Base-by-base conservation (phyloP, 2,113 vertebrate species). In the Jaculus jaculus region DNA sequence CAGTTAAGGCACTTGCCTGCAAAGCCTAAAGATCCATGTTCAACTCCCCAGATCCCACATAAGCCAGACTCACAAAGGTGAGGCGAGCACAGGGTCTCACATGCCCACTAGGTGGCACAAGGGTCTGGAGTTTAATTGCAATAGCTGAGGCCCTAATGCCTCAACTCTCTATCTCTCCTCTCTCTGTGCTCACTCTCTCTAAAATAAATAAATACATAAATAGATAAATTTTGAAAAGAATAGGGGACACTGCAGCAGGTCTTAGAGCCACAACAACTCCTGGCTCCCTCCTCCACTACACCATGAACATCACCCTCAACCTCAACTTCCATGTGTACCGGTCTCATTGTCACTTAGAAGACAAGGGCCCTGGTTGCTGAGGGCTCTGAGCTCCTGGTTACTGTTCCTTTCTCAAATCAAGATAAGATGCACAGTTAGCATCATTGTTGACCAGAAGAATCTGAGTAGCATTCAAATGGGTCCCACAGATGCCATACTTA, bases 401-500 rank as follows among this genome's bases (percentile, higher is more conserved):
- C 60, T 2, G 0, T 34, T 10, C 23, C 23, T 4, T 34, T 84
- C 75, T 71, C 47, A 30, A 18, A 30, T 54, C 58, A 51, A 1
- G 75, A 47, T 10, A 34, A 16, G 6, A 20, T 85, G n/a, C 78
- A 47, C 66, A 28, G 21, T 82, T 15, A 24, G 30, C 37, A 65
- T 82, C 78, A 58, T 23, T 65, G n/a, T 3, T 47, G 30, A 34
- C 34, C 74, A 73, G 60, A 4, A 60, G 37, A 54, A 73, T 42
- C 28, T 20, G 65, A 68, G 69, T 42, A 17, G 17, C 34, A 58
- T 15, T 16, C 58, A 15, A 32, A 9, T 13, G n/a, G 28, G 39
- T 65, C 26, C 0, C n/a, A 61, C 21, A 4, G 1, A 1, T 28
- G 24, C 18, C n/a, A 74, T 11, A 5, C 18, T 34, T 73, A 37